These are phyloP conservation scores for Drosophila nr. medialis DNA, from an alignment of 2,888 invertebrate species.

Conservation along the genomic window DNA sequence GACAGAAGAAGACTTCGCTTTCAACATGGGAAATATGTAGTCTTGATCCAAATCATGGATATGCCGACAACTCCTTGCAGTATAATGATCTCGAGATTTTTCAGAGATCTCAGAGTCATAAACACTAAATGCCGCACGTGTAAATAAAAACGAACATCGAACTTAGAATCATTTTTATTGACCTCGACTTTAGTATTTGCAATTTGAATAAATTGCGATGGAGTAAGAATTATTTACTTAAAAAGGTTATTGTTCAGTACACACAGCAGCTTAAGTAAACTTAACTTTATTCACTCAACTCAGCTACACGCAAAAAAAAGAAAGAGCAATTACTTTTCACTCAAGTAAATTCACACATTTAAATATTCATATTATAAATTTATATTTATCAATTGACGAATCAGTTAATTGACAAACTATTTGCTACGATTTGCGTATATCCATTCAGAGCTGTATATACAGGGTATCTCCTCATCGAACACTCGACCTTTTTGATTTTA, in stretches of 20 bases:
- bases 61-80: background rate
- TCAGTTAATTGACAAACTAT: background rate
- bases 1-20: background rate
- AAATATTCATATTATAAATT: background rate
- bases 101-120: too few species aligned
- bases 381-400: background rate
- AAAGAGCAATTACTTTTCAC: background rate
- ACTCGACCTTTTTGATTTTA: conserved; percentile 9
- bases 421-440: background rate
- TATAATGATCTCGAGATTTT: background rate
- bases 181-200: background rate
- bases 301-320: background rate
- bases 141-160: background rate
- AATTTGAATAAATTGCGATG: background rate
- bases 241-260: background rate
- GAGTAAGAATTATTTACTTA: background rate
- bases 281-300: background rate
- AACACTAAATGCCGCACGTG: too few species aligned
- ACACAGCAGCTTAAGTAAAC: background rate
- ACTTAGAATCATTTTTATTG: background rate
- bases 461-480: background rate
- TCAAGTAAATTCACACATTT: background rate
- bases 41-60: background rate
- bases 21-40: background rate
- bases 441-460: background rate